A percentile compares a stretch with the other conserved stretches of the same genome.
Conservation (phyloP, 2,113 vertebrate genomes). For the Spheniscus mendiculus region DNA sequence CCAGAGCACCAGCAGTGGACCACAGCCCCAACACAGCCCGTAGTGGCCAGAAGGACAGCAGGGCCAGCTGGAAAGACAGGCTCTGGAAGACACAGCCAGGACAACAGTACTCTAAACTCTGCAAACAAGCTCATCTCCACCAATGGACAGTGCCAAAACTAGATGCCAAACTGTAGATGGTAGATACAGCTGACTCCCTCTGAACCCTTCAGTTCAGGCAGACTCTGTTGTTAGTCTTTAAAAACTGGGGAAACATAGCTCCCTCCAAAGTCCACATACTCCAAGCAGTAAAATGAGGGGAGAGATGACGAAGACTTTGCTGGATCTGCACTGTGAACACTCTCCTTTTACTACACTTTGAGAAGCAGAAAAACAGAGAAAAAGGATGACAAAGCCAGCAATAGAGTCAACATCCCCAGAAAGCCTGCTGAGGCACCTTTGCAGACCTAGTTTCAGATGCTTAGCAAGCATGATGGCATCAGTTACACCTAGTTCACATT, state of each 20-base stretch:
- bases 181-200: background rate
- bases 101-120: background rate
- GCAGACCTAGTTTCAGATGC: background rate
- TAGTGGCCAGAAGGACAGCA: background rate
- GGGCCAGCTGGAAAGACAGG: background rate
- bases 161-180: background rate
- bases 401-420: background rate
- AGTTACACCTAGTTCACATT: background rate
- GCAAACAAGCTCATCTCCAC: background rate
- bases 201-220: background rate
- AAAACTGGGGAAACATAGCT: background rate
- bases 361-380: background rate
- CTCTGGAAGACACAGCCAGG: background rate
- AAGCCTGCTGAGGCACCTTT: background rate
- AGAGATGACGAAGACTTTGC: background rate
- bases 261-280: background rate
- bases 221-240: background rate
- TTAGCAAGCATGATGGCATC: background rate
- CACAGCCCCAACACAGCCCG: fast-evolving
- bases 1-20: no score
- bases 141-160: background rate
- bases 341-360: background rate
- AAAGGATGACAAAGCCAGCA: background rate
- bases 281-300: background rate
- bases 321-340: background rate